These are phyloP conservation scores for Eucera pruinosa DNA, from an alignment of 2,888 invertebrate genomes.

Conservation along the genomic window DNA sequence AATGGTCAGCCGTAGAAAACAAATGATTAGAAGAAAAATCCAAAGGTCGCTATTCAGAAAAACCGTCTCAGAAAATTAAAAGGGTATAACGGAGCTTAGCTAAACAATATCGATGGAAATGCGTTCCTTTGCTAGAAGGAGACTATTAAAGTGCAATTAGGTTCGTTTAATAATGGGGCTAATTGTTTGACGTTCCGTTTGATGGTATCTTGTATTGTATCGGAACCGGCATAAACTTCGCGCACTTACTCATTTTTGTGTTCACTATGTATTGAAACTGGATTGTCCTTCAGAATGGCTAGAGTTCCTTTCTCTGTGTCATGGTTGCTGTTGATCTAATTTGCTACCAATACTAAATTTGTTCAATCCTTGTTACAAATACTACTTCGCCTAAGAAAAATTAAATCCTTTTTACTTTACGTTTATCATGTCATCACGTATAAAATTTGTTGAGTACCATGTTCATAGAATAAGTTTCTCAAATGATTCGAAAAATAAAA, in stretches of 20 bases:
- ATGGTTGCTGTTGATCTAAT: conserved; percentile 17
- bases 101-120: not conserved
- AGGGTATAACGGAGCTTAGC: not conserved
- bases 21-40: too few species aligned
- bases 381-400: not conserved
- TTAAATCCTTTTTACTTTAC: not conserved
- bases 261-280: conserved; percentile 24
- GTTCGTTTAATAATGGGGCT: not conserved
- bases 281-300: conserved; percentile 28
- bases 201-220: not conserved
- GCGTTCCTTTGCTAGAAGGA: not conserved
- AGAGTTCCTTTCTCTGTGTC: conserved; percentile 28
- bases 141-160: not conserved
- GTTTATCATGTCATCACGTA: not conserved
- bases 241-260: conserved; percentile 7
- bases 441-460: too few species aligned
- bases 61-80: not conserved
- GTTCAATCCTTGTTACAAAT: not conserved
- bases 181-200: not conserved
- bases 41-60: too few species aligned
- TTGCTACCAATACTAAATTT: conserved; percentile 12
- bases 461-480: too few species aligned
- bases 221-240: not conserved
- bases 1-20: too few species aligned
- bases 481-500: too few species aligned